These are phyloP conservation scores for Solen grandis DNA, from an alignment of 1,140 invertebrate species.

Conservation along the genomic window DNA sequence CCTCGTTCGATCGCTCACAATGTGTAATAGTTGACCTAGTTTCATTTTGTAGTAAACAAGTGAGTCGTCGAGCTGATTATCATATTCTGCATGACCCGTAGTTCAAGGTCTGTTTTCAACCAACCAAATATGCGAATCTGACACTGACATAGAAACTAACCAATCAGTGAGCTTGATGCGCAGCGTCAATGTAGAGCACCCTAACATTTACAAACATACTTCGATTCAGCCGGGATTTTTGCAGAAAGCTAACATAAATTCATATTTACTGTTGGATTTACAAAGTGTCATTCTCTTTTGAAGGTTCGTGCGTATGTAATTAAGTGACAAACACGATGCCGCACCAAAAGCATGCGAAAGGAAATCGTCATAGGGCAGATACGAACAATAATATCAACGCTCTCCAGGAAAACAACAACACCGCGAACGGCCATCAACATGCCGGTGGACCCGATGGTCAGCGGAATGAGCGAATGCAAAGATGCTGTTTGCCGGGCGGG, in stretches of 20 bases:
- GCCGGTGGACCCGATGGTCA: conserved; percentile 28
- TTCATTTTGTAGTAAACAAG: conserved; percentile 50
- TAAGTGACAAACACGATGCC: conserved; percentile 65
- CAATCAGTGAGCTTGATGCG: conserved; percentile 28
- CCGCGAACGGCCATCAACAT: background rate
- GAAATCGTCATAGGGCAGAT: conserved; percentile 67
- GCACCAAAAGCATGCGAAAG: conserved; percentile 71
- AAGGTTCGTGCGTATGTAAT: background rate
- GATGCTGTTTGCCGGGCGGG: conserved; percentile 71
- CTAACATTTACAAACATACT: background rate
- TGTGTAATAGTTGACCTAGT: conserved; percentile 31
- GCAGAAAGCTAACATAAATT: background rate
- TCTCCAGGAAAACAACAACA: background rate
- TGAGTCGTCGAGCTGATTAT: conserved; percentile 36
- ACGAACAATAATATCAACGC: conserved; percentile 69
- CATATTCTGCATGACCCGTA: conserved; percentile 52
- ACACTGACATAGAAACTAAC: conserved; percentile 41
- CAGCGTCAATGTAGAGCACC: conserved; percentile 30
- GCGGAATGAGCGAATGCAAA: conserved; percentile 56
- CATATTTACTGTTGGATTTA: background rate
- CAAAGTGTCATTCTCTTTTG: conserved; percentile 27
- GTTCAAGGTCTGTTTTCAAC: conserved; percentile 34
- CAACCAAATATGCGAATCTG: conserved; percentile 48
- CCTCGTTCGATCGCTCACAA: too few species aligned
- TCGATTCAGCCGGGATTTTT: background rate